Conservation (phyloP, 2,888 invertebrate genomes). For the Archaeoteleia sp. region DNA sequence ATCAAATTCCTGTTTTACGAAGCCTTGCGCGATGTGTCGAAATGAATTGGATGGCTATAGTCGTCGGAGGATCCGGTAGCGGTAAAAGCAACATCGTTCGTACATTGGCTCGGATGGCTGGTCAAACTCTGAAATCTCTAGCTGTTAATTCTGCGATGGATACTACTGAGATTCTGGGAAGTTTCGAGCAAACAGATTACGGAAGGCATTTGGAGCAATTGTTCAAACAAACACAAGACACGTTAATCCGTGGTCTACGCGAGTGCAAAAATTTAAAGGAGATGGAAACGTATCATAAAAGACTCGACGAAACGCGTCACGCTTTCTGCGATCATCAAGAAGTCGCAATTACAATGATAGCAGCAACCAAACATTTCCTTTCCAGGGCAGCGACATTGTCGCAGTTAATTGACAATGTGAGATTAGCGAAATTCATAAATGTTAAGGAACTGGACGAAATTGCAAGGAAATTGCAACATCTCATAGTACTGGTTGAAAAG, state of each 20-base stretch:
- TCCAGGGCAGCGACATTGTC: slow-evolving; percentile 71
- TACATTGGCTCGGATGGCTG: slow-evolving; percentile 84
- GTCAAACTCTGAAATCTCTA: slow-evolving; percentile 84
- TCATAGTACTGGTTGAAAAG: slow-evolving; percentile 75
- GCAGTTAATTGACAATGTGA: slow-evolving; percentile 65
- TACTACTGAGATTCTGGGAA: slow-evolving; percentile 94
- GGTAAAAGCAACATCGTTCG: slow-evolving; percentile 89
- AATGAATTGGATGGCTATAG: slow-evolving; percentile 93
- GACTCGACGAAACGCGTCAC: slow-evolving; percentile 61
- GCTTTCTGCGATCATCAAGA: slow-evolving; percentile 13
- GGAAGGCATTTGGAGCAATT: slow-evolving; percentile 85
- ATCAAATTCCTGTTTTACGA: slow-evolving; percentile 83
- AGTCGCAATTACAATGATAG: slow-evolving; percentile 64
- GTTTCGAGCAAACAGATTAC: slow-evolving; percentile 94
- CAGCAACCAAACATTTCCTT: slow-evolving; percentile 75
- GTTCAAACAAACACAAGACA: slow-evolving; percentile 77
- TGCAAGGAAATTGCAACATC: slow-evolving; percentile 70
- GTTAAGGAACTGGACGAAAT: slow-evolving; percentile 66
- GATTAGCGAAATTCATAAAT: slow-evolving; percentile 47
- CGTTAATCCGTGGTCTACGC: slow-evolving; percentile 77
- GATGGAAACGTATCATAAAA: slow-evolving; percentile 61
- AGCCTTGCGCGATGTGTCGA: slow-evolving; percentile 90
- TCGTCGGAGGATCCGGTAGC: slow-evolving; percentile 85
- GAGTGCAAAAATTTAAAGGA: slow-evolving; percentile 55
- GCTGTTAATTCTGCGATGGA: slow-evolving; percentile 95